Evolutionary conservation across 2,888 invertebrate species (phyloP).

Genomic region (Papilio protenor): DNA sequence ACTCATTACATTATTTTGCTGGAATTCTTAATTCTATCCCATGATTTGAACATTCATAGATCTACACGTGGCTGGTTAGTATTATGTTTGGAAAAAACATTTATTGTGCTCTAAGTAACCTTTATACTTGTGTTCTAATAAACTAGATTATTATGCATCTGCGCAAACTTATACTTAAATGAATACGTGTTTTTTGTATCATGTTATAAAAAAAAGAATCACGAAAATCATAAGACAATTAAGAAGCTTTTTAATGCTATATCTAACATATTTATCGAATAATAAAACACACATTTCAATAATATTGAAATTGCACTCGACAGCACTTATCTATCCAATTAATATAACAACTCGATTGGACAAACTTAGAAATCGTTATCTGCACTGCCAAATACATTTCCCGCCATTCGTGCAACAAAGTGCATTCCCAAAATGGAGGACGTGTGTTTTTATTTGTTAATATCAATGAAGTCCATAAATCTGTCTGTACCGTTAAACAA

Average conservation of each 20-base stretch:
- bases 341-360: conserved; percentile 28
- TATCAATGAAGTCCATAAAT: conserved; percentile 10
- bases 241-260: conserved; percentile 9
- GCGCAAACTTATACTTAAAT: neutral
- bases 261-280: neutral
- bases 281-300: neutral
- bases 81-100: neutral
- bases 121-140: neutral
- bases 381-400: conserved; percentile 3
- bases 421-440: conserved; percentile 25
- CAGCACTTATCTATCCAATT: conserved; percentile 24
- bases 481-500: conserved; percentile 22
- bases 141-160: neutral
- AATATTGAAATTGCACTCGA: conserved; percentile 31
- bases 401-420: conserved; percentile 26
- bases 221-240: neutral
- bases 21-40: conserved; percentile 15
- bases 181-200: neutral
- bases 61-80: neutral
- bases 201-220: neutral
- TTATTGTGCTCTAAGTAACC: neutral
- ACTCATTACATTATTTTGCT: conserved; percentile 33
- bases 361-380: conserved; percentile 27
- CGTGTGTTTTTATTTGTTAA: conserved; percentile 3
- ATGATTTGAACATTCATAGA: conserved; percentile 1